Evolutionary conservation across 2,797 vertebrate genomes (phyloP).

Genomic region (Mallotus villosus): DNA sequence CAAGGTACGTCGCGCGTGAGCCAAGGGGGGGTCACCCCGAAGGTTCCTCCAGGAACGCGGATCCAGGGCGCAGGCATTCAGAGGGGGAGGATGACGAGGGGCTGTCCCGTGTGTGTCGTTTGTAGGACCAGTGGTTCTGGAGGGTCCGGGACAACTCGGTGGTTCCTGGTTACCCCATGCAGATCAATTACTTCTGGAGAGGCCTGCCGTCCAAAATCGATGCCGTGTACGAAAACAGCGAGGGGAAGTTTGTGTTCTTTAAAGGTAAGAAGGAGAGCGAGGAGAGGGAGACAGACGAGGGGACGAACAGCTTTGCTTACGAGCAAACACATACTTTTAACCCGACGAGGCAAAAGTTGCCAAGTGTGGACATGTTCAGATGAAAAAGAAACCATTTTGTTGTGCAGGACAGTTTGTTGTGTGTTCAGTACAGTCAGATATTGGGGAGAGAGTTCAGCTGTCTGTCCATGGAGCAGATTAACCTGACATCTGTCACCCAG

Average conservation of each 20-base stretch:
- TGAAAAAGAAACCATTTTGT: slow-evolving; percentile 2
- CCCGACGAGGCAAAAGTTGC: not conserved
- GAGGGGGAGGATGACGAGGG: not conserved
- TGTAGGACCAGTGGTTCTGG: slow-evolving; percentile 99
- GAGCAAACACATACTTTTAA: not conserved
- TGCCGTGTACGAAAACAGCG: slow-evolving; percentile 96
- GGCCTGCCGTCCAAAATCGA: slow-evolving; percentile 94
- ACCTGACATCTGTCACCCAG: slow-evolving; percentile 73
- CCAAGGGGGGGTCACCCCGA: too few relatives aligned
- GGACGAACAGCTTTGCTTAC: too few relatives aligned
- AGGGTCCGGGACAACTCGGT: slow-evolving; percentile 95
- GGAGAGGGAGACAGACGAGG: too few relatives aligned
- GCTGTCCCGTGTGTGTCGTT: slow-evolving; percentile 13
- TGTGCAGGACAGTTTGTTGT: slow-evolving; percentile 7
- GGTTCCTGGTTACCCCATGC: slow-evolving; percentile 97
- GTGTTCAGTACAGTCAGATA: slow-evolving; percentile 31
- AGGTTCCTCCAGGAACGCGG: too few relatives aligned
- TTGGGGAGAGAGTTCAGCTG: slow-evolving; percentile 36
- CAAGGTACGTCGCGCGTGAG: slow-evolving; percentile 82
- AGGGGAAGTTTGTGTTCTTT: slow-evolving; percentile 98
- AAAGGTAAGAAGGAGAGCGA: slow-evolving; percentile 82
- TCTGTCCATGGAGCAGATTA: slow-evolving; percentile 69
- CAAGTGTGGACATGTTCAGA: not conserved
- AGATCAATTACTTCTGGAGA: slow-evolving; percentile 97
- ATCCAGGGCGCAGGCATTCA: too few relatives aligned